A percentile compares a stretch with the other conserved stretches of the same genome.
Conservation (phyloP, 2,888 invertebrate genomes). For the Yponomeuta plumbellus region DNA sequence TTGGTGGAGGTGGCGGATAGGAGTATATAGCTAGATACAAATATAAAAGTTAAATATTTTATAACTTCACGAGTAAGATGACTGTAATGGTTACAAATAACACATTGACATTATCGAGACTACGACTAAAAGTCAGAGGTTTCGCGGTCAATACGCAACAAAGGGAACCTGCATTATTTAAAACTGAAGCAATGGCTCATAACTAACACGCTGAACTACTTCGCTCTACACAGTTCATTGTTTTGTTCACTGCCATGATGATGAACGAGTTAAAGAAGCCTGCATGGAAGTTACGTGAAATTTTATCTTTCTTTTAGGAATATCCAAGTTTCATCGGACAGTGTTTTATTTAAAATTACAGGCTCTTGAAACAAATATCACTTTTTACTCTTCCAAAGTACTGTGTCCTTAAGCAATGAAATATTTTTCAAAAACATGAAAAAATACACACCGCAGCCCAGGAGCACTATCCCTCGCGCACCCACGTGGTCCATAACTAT, state of each 20-base stretch:
- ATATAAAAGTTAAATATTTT: too few relatives aligned
- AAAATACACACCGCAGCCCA: slow-evolving; percentile 19
- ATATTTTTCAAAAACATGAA: slow-evolving; percentile 31
- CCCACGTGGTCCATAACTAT: slow-evolving; percentile 47
- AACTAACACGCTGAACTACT: not conserved
- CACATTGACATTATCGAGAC: not conserved
- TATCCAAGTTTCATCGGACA: too few relatives aligned
- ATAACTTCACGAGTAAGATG: too few relatives aligned
- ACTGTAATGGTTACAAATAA: not conserved
- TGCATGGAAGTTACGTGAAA: too few relatives aligned
- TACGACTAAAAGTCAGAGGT: not conserved
- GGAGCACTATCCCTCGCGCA: slow-evolving; percentile 18
- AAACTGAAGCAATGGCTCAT: not conserved
- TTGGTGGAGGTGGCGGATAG: too few relatives aligned
- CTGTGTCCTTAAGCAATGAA: slow-evolving; percentile 29
- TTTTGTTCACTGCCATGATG: not conserved
- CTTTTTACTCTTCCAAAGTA: not conserved
- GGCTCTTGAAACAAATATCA: not conserved
- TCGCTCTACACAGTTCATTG: not conserved
- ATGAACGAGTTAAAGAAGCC: not conserved
- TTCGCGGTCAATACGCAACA: not conserved
- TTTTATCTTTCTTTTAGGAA: too few relatives aligned
- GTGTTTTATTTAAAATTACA: too few relatives aligned
- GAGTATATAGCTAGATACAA: too few relatives aligned
- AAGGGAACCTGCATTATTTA: not conserved